phyloP scores from a whole-genome alignment of 1,140 invertebrate species.

The Oedothorax gibbosus region DNA sequence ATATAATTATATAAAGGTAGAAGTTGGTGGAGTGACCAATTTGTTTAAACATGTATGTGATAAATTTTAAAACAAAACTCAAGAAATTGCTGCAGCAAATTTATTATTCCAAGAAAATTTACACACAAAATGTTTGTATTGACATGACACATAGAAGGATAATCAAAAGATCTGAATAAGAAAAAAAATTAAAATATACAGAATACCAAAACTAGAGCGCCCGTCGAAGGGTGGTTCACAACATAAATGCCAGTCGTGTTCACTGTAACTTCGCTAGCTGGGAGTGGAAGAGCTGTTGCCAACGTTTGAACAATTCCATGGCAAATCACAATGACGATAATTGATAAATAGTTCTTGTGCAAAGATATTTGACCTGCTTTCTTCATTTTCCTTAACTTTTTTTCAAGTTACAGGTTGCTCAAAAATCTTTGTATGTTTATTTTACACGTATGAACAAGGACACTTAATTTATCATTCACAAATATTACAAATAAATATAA shows the following conservation, averaged over 20 bases:
- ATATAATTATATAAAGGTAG: too few species aligned
- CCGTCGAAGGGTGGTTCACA: neutral
- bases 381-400: neutral
- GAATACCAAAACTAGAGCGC: conserved; percentile 27
- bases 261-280: conserved; percentile 27
- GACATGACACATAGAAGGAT: conserved; percentile 17
- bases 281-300: conserved; percentile 30
- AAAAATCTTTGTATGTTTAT: neutral
- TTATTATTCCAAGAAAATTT: conserved; percentile 43
- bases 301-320: neutral
- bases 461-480: conserved; percentile 15
- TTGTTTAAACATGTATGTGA: too few species aligned
- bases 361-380: conserved; percentile 18
- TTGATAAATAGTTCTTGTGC: neutral
- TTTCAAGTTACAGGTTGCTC: neutral
- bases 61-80: neutral
- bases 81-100: conserved; percentile 49
- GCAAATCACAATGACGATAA: conserved; percentile 38
- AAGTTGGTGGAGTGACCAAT: too few species aligned
- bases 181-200: conserved; percentile 41
- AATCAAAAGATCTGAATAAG: conserved; percentile 20
- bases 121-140: conserved; percentile 20
- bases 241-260: neutral
- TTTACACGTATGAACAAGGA: neutral
- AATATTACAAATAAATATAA: conserved; percentile 29